These are phyloP conservation scores for Plutella xylostella DNA, from an alignment of 2,888 invertebrate species.

Conservation along the genomic window DNA sequence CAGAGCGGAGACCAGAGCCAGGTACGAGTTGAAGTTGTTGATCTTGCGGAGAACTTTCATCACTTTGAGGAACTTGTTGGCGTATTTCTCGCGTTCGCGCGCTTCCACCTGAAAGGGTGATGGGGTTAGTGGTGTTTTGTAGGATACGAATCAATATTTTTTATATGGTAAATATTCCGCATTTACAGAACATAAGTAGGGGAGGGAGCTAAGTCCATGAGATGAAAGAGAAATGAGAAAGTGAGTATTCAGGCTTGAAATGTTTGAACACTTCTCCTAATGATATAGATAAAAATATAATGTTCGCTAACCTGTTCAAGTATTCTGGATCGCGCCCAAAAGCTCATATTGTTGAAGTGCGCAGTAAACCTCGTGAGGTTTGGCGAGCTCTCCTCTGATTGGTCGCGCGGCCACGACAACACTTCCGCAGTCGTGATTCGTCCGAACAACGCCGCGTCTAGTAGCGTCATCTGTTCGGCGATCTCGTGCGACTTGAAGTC, in stretches of 20 bases:
- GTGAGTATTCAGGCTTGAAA: too few species aligned
- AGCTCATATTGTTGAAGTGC: slow-evolving; percentile 99
- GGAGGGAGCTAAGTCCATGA: too few species aligned
- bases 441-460: slow-evolving; percentile 95
- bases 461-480: slow-evolving; percentile 97
- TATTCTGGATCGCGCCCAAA: slow-evolving; percentile 96
- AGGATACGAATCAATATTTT: too few species aligned
- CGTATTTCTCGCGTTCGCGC: slow-evolving; percentile 95
- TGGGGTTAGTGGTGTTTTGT: too few species aligned
- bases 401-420: slow-evolving; percentile 96
- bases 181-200: too few species aligned
- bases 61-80: slow-evolving; percentile 96
- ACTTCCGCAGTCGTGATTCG: slow-evolving; percentile 98
- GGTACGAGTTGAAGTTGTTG: slow-evolving; percentile 98
- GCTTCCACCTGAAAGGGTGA: slow-evolving; percentile 81
- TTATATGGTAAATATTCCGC: too few species aligned
- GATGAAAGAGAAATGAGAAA: too few species aligned
- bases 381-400: slow-evolving; percentile 96
- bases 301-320: slow-evolving; percentile 73
- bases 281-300: neutral
- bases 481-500: slow-evolving; percentile 96
- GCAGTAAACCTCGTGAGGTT: slow-evolving; percentile 97
- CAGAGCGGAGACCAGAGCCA: slow-evolving; percentile 95
- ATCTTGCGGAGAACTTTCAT: slow-evolving; percentile 98
- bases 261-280: too few species aligned